Conservation (phyloP, 1,140 invertebrate species). For the Cephus cinctus region DNA sequence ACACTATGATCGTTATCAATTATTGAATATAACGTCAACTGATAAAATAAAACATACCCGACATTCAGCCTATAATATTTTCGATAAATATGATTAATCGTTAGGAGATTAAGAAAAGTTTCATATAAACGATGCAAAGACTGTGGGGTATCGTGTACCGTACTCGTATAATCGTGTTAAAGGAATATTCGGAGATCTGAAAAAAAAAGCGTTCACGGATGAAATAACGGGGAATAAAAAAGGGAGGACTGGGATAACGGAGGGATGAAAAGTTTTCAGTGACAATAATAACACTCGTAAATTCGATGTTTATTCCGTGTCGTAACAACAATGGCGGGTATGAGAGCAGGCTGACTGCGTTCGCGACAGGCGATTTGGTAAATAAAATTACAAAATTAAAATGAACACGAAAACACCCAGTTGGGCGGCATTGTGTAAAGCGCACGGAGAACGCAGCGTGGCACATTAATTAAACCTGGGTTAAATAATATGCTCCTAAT, state of each 20-base stretch:
- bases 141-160: no score
- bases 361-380: conserved; percentile 3
- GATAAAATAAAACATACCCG: no score
- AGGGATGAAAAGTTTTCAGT: not conserved
- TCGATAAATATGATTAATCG: no score
- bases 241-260: not conserved
- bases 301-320: not conserved
- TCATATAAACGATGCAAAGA: no score
- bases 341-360: conserved; percentile 11
- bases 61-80: no score
- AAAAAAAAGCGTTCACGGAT: no score
- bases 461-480: conserved; percentile 2
- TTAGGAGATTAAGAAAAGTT: no score
- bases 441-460: not conserved
- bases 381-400: not conserved
- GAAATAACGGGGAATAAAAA: not conserved
- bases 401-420: not conserved
- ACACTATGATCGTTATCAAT: no score
- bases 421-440: not conserved
- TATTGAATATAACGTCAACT: no score
- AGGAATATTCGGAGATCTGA: no score
- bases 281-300: not conserved
- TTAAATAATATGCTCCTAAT: conserved; percentile 29
- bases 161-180: no score
- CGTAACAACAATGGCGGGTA: conserved; percentile 3